phyloP scores from a whole-genome alignment of 2,113 vertebrate genomes.

The Phyllopteryx taeniolatus region DNA sequence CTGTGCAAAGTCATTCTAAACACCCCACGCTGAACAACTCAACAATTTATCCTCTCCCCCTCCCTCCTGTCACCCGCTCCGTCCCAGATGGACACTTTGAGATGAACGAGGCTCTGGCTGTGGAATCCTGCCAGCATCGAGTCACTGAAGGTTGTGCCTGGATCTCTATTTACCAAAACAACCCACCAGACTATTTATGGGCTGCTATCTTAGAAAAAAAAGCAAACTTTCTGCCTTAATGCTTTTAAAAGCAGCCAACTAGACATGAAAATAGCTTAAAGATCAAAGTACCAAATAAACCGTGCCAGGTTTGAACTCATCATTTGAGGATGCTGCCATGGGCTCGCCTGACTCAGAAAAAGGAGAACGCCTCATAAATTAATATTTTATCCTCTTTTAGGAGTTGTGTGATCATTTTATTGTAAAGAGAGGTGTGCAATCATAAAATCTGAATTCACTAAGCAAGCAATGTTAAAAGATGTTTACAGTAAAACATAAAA shows the following conservation, averaged over 20 bases:
- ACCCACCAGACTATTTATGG: not conserved
- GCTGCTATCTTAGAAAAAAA: not conserved
- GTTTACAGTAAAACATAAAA: no score
- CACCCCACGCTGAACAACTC: slow-evolving; percentile 10
- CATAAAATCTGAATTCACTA: not conserved
- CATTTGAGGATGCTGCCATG: not conserved
- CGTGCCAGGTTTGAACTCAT: not conserved
- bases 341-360: not conserved
- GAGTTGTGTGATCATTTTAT: not conserved
- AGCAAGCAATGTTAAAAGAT: no score
- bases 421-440: not conserved
- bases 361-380: not conserved
- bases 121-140: slow-evolving; percentile 8
- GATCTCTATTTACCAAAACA: slow-evolving; percentile 7
- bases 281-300: not conserved
- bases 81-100: slow-evolving; percentile 12
- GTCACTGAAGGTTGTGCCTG: slow-evolving; percentile 8
- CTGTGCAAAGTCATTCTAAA: slow-evolving; percentile 10
- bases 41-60: slow-evolving; percentile 13
- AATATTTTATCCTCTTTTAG: slow-evolving; percentile 1
- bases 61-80: not conserved
- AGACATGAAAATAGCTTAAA: not conserved
- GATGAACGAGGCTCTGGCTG: slow-evolving; percentile 7
- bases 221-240: not conserved
- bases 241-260: not conserved